Conservation (phyloP, 2,797 vertebrate species). For the Lycodopsis pacificus region DNA sequence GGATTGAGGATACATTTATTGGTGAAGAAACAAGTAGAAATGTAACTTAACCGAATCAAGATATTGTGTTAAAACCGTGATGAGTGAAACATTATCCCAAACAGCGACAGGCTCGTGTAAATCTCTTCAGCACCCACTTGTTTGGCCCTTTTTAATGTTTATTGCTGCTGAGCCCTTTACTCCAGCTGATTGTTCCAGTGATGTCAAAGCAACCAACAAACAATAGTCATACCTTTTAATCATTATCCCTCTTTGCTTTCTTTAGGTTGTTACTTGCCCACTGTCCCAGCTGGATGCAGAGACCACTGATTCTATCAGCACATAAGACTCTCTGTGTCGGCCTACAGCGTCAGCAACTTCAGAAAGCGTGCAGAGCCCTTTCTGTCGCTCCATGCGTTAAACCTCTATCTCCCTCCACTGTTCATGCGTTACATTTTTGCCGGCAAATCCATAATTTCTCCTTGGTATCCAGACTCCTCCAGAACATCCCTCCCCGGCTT, state of each 20-base stretch:
- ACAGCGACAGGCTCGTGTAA: not conserved
- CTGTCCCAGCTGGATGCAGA: conserved; percentile 83
- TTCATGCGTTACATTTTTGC: conserved; percentile 3
- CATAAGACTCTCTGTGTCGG: conserved; percentile 59
- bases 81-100: too few species aligned
- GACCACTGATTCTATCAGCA: conserved; percentile 52
- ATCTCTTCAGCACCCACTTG: not conserved
- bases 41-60: not conserved
- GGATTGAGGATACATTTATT: not conserved
- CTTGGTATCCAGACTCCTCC: not conserved
- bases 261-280: conserved; percentile 35
- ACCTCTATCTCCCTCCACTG: not conserved
- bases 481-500: not conserved
- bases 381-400: conserved; percentile 13
- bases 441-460: not conserved
- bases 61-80: not conserved
- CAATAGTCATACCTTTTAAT: not conserved
- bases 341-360: conserved; percentile 15
- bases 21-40: not conserved
- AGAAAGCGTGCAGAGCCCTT: conserved; percentile 8
- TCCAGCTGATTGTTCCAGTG: not conserved
- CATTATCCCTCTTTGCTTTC: conserved; percentile 14
- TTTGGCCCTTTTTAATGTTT: not conserved
- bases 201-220: not conserved
- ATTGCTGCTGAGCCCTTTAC: not conserved